Evolutionary conservation across 2,797 vertebrate species (phyloP).

Genomic region (Malacoraja senta): DNA sequence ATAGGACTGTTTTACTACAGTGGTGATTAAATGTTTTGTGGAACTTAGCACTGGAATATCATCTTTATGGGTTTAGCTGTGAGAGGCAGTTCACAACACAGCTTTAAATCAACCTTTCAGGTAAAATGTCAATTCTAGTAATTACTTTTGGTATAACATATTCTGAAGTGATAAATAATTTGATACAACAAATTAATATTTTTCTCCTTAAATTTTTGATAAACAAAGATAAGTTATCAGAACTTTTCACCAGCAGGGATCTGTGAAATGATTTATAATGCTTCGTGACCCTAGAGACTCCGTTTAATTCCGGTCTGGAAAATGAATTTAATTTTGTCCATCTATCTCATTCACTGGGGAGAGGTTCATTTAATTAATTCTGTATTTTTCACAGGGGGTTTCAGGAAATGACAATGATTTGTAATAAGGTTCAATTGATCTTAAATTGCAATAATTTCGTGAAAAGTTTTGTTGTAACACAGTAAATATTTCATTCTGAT

Average conservation of each 20-base stretch:
- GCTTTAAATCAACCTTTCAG: neutral
- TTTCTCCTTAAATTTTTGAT: neutral
- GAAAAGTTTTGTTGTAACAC: neutral
- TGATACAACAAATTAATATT: neutral
- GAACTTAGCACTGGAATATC: neutral
- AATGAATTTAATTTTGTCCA: conserved; percentile 20
- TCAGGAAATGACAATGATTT: neutral
- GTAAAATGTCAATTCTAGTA: neutral
- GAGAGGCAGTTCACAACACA: neutral
- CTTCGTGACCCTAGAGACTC: neutral
- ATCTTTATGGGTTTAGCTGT: neutral
- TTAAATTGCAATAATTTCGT: neutral
- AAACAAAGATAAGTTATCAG: neutral
- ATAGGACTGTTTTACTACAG: neutral
- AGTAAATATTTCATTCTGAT: neutral
- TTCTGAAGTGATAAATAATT: no score
- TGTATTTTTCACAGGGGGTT: neutral
- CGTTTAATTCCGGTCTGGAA: neutral
- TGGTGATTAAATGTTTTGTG: neutral
- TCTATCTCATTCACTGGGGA: neutral
- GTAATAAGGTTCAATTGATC: neutral
- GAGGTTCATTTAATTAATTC: neutral
- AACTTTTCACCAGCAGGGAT: neutral
- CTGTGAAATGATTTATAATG: conserved; percentile 2
- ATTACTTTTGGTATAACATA: neutral